Evolutionary conservation across 2,888 invertebrate species (phyloP), one percentile per base, ranked within the genome.

Genomic region (Drosophila pseudotalamancana): DNA sequence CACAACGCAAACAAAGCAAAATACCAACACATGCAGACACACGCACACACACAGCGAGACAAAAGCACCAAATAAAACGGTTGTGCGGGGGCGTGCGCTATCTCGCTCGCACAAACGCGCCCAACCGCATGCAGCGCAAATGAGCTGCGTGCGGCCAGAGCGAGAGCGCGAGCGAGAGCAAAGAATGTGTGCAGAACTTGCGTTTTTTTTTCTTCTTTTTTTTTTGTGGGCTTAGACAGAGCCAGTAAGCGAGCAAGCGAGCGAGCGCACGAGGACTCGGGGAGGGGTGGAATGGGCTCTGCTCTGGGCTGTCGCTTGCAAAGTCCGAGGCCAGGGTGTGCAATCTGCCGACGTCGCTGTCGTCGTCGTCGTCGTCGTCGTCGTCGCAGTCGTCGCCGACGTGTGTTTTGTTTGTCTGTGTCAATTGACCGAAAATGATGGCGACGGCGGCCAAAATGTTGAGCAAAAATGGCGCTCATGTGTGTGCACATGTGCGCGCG

Each of bases 371-470:
- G 50, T 34, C 23, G 27, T 48, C 57, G 54, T 35, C 23, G 43
- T 21, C 61, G 60, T 59, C 45, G 46, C 11, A 3, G 27, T 48
- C 57, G 54, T 35, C 23, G 43, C 19, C 61, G 60, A 56, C 45
- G 46, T 54, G 27, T 31, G 46, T 51, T 50, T 48, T 59, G 62
- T 63, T 61, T 83, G 75, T 45, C 61, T 81, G 67, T 77, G 82
- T 72, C 82, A 82, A 82, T 82, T 82, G 85, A 84, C 82, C 82
- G 70, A 82, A 82, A 82, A 82, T 82, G 85, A 82, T 82, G 82
- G 82, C 82, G 82, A 80, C 77, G 64, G 14, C 62, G 43, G 5
- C 54, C 61, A 51, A 78, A 77, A 72, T 57, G 59, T 56, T 73
- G 19, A 56, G 73, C 69, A 70, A 80, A 80, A 80, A 81, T 81